Conservation (phyloP, 2,888 invertebrate species). For the Diploptera punctata region DNA sequence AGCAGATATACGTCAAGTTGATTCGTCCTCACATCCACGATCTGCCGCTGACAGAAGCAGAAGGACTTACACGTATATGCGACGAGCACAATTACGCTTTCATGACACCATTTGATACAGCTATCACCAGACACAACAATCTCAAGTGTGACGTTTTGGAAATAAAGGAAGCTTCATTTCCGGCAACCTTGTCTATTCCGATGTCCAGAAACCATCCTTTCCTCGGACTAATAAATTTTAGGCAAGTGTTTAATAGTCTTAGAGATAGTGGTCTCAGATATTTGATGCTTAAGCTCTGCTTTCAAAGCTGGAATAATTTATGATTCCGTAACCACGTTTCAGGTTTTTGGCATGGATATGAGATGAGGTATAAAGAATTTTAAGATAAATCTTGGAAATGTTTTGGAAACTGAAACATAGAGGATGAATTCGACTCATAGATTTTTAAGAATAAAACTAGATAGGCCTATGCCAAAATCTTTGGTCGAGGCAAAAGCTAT, state of each 20-base stretch:
- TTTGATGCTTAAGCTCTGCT: no score
- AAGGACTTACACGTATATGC: conserved; percentile 9
- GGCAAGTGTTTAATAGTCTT: background rate
- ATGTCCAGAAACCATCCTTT: background rate
- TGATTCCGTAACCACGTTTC: no score
- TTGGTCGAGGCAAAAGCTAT: no score
- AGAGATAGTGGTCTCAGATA: no score
- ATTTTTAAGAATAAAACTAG: no score
- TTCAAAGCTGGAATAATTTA: no score
- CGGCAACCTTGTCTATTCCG: background rate
- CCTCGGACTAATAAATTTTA: background rate
- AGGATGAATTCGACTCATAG: no score
- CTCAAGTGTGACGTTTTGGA: background rate
- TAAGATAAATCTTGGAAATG: no score
- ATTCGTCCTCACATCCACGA: background rate
- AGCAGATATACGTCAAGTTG: conserved; percentile 8
- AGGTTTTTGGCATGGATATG: no score
- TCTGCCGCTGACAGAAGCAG: background rate
- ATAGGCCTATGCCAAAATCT: no score
- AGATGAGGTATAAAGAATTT: no score
- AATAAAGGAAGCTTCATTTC: background rate
- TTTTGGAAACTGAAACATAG: no score
- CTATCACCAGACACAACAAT: background rate
- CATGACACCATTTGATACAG: conserved; percentile 1
- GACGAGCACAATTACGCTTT: background rate